phyloP scores from a whole-genome alignment of 2,113 vertebrate genomes.

The Montifringilla adamsi region DNA sequence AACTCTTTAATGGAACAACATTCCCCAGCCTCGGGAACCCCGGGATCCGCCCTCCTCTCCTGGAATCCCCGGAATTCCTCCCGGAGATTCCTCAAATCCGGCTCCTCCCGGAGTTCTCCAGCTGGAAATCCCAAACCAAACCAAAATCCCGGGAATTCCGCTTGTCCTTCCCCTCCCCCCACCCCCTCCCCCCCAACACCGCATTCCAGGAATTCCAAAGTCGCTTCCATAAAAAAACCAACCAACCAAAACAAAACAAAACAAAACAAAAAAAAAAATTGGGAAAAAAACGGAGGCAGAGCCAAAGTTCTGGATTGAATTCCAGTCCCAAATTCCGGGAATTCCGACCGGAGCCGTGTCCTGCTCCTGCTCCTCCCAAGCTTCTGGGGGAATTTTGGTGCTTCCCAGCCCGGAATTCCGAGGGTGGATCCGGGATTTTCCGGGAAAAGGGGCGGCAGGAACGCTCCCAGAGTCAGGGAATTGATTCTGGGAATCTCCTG shows the following conservation, averaged over 20 bases:
- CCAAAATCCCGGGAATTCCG: not conserved
- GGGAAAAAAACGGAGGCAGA: not conserved
- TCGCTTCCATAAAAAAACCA: not conserved
- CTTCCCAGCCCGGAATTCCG: not conserved
- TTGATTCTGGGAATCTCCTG: not conserved
- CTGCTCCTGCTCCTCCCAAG: not conserved
- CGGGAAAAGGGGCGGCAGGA: not conserved
- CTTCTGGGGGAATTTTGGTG: not conserved
- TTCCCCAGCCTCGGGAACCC: not conserved
- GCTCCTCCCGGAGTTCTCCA: not conserved
- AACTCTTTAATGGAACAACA: not conserved
- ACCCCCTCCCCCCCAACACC: not conserved
- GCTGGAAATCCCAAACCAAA: not conserved
- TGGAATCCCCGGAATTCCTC: not conserved
- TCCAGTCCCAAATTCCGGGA: not conserved
- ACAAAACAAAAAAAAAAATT: not conserved
- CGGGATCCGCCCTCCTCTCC: not conserved
- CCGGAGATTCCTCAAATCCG: not conserved
- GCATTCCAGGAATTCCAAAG: not conserved
- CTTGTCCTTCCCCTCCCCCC: not conserved
- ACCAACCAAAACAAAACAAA: not conserved
- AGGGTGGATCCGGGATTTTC: fast-evolving
- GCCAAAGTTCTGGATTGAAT: not conserved
- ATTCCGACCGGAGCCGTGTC: not conserved
- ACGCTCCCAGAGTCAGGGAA: not conserved